Conservation (phyloP, 1,140 invertebrate genomes). For the Drosophila mayri region DNA sequence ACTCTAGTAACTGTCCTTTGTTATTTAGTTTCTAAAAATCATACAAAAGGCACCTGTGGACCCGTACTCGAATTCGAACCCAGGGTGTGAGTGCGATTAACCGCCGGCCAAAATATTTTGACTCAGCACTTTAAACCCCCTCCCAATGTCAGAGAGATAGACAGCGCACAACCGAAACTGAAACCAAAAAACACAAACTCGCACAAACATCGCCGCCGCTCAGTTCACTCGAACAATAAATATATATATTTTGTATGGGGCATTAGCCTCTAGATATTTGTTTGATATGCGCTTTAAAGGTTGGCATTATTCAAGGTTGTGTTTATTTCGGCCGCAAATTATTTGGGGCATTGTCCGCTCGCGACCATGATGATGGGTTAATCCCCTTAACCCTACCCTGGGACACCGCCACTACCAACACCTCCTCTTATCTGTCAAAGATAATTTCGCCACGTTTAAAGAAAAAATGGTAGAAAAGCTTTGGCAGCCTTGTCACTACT, state of each 20-base stretch:
- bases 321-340: conserved; percentile 50
- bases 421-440: conserved; percentile 4
- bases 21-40: background rate
- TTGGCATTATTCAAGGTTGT: conserved; percentile 53
- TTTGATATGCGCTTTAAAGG: conserved; percentile 57
- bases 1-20: background rate
- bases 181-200: conserved; percentile 36
- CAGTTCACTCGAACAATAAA: conserved; percentile 16
- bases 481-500: background rate
- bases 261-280: conserved; percentile 58
- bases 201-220: conserved; percentile 10
- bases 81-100: conserved; percentile 40
- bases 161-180: conserved; percentile 15
- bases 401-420: too few species aligned
- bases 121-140: conserved; percentile 66
- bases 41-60: conserved; percentile 24
- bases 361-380: conserved; percentile 35
- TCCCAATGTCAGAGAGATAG: conserved; percentile 69
- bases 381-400: background rate
- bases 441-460: conserved; percentile 11
- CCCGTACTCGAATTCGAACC: background rate
- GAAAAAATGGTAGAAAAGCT: conserved; percentile 9
- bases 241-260: conserved; percentile 39
- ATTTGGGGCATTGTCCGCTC: conserved; percentile 55
- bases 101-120: conserved; percentile 64